These are phyloP conservation scores for Spinibarbus caldwelli DNA, from an alignment of 2,797 vertebrate genomes.

Conservation along the genomic window DNA sequence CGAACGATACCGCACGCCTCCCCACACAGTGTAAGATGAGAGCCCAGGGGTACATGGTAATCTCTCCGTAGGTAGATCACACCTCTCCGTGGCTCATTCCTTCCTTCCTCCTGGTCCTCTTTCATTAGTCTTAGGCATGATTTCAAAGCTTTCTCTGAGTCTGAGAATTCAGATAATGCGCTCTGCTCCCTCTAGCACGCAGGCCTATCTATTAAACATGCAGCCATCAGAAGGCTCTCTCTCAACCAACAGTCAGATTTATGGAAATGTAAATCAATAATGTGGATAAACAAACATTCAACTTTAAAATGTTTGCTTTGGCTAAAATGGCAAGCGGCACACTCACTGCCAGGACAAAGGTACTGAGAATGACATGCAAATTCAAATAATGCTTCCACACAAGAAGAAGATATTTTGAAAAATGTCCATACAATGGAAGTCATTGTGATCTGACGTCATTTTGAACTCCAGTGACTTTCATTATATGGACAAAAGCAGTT, in stretches of 20 bases:
- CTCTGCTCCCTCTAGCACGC: constrained; percentile 18
- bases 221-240: constrained; percentile 37
- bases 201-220: constrained; percentile 53
- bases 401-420: neutral
- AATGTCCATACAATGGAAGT: neutral
- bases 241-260: constrained; percentile 47
- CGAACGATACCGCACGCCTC: constrained; percentile 19
- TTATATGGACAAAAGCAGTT: neutral
- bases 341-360: constrained; percentile 3
- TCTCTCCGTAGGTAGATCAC: constrained; percentile 54
- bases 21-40: constrained; percentile 35
- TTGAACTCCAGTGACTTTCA: neutral
- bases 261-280: constrained; percentile 60
- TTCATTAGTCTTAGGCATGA: constrained; percentile 72
- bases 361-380: neutral
- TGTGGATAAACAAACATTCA: constrained; percentile 33
- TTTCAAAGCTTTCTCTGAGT: constrained; percentile 49
- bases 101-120: constrained; percentile 67
- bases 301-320: constrained; percentile 39
- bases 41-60: constrained; percentile 49
- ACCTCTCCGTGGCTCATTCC: constrained; percentile 60
- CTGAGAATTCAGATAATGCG: constrained; percentile 55
- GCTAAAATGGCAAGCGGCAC: constrained; percentile 17
- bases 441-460: too few relatives aligned
- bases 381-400: neutral